phyloP scores from a whole-genome alignment of 2,888 invertebrate species.

The Eilema griseolum region DNA sequence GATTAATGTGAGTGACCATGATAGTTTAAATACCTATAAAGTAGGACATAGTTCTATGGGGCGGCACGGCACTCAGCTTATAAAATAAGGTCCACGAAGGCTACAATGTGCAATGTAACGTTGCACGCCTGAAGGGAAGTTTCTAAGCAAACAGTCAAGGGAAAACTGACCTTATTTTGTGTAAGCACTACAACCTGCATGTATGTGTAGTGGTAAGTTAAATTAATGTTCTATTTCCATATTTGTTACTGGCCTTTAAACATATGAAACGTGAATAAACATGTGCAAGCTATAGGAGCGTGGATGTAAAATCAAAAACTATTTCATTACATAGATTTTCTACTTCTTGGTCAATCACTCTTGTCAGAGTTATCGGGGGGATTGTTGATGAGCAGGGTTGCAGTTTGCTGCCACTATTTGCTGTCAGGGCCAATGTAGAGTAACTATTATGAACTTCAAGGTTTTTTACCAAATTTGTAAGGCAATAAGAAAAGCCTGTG shows the following conservation, averaged over 20 bases:
- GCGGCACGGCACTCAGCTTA: slow-evolving; percentile 35
- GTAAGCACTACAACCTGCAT: background rate
- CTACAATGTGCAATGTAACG: slow-evolving; percentile 23
- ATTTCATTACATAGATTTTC: too few species aligned
- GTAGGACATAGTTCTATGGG: slow-evolving; percentile 29
- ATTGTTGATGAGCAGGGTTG: too few species aligned
- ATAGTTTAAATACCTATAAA: too few species aligned
- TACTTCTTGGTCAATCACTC: too few species aligned
- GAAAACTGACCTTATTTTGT: slow-evolving; percentile 27
- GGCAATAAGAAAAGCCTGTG: too few species aligned
- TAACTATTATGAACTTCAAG: too few species aligned
- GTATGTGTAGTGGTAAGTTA: background rate
- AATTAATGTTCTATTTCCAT: background rate
- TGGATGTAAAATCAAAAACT: too few species aligned
- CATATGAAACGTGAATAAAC: background rate
- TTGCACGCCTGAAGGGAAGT: slow-evolving; percentile 37
- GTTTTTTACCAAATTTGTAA: too few species aligned
- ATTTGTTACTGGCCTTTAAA: background rate
- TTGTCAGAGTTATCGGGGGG: too few species aligned
- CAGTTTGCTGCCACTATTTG: too few species aligned
- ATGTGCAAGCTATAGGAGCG: background rate
- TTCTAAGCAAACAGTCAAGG: slow-evolving; percentile 38
- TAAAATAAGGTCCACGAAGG: slow-evolving; percentile 41
- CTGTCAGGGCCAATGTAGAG: too few species aligned
- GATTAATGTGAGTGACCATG: too few species aligned